phyloP scores from a whole-genome alignment of 2,888 invertebrate genomes.

The Clusia tigrina region DNA sequence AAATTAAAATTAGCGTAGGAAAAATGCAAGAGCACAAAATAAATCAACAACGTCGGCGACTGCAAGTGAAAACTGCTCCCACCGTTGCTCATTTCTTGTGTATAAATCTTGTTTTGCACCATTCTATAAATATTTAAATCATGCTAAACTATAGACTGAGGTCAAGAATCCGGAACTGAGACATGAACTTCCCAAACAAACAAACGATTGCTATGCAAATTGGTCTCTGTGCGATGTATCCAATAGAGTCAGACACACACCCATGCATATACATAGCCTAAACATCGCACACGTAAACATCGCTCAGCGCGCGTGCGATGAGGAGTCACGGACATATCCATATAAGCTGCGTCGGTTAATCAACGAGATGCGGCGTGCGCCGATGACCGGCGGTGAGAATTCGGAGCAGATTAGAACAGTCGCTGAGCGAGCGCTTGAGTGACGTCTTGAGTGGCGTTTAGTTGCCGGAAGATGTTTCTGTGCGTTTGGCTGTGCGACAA shows the following conservation, averaged over 20 bases:
- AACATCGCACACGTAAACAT: slow-evolving; percentile 8
- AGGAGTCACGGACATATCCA: slow-evolving; percentile 51
- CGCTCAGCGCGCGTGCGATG: slow-evolving; percentile 33
- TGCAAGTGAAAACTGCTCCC: no score
- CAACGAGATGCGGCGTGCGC: not conserved
- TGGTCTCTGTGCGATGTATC: no score
- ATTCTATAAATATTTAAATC: not conserved
- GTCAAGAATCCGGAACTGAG: slow-evolving; percentile 57
- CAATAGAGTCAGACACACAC: no score
- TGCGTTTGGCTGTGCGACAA: slow-evolving; percentile 13
- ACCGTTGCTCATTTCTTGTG: not conserved
- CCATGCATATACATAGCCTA: not conserved
- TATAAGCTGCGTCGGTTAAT: not conserved
- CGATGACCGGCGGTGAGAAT: no score
- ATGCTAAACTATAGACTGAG: slow-evolving; percentile 46
- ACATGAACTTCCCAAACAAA: not conserved
- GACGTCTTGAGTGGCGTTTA: slow-evolving; percentile 14
- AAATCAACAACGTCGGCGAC: no score
- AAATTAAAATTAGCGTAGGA: no score
- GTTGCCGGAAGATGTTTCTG: slow-evolving; percentile 28
- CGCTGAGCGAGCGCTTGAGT: not conserved
- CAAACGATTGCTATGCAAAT: slow-evolving; percentile 40
- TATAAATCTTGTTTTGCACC: not conserved
- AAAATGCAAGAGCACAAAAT: no score
- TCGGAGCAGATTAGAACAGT: no score